These are phyloP conservation scores for Tachina fera DNA, from an alignment of 2,888 invertebrate species.

Conservation along the genomic window DNA sequence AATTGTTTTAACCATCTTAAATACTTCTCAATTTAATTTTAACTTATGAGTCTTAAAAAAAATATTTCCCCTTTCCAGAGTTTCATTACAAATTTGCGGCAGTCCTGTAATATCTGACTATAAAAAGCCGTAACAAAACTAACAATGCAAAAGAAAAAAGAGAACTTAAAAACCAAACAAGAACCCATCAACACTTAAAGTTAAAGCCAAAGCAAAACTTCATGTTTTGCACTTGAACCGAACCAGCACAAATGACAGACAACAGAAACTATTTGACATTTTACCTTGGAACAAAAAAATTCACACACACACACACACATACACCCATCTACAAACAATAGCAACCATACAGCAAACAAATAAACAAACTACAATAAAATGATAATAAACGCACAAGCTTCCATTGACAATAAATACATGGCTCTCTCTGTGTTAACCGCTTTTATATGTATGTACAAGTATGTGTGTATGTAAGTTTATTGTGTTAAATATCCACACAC, in stretches of 20 bases:
- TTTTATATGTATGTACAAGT: background rate
- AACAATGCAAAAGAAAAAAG: slow-evolving; percentile 68
- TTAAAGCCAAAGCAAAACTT: slow-evolving; percentile 71
- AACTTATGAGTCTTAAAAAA: background rate
- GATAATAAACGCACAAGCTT: slow-evolving; percentile 26
- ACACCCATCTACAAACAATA: slow-evolving; percentile 14
- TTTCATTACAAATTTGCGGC: background rate
- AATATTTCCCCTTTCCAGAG: background rate
- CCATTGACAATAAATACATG: background rate
- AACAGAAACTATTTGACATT: slow-evolving; percentile 81
- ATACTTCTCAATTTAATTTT: too few species aligned
- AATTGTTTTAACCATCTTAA: too few species aligned
- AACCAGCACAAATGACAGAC: slow-evolving; percentile 76
- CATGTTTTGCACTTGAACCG: slow-evolving; percentile 74
- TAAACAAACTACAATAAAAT: slow-evolving; percentile 72
- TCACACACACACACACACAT: slow-evolving; percentile 21
- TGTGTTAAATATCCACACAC: slow-evolving; percentile 7
- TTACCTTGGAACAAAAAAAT: slow-evolving; percentile 77
- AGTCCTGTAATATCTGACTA: slow-evolving; percentile 55
- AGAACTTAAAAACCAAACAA: slow-evolving; percentile 58
- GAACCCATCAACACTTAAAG: slow-evolving; percentile 70
- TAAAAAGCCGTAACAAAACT: slow-evolving; percentile 70
- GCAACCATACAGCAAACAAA: slow-evolving; percentile 63
- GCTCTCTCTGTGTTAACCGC: slow-evolving; percentile 21
- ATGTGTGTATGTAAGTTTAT: slow-evolving; percentile 16